Evolutionary conservation across 2,888 invertebrate species (phyloP).

Genomic region (Isoperla grammatica): DNA sequence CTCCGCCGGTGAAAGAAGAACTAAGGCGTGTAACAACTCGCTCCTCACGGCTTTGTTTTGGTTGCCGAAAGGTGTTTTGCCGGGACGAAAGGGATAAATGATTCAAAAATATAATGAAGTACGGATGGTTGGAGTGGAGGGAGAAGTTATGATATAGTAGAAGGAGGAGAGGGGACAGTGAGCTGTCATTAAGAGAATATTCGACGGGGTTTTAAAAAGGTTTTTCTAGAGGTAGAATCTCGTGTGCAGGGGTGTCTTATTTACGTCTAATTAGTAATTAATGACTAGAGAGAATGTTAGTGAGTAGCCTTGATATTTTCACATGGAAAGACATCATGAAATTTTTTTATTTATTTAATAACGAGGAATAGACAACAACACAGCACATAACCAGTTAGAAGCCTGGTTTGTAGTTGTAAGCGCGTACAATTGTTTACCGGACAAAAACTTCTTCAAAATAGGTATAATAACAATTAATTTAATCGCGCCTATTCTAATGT

Average conservation of each 20-base stretch:
- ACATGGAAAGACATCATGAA: too few relatives aligned
- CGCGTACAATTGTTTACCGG: too few relatives aligned
- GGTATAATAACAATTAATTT: too few relatives aligned
- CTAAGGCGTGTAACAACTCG: background rate
- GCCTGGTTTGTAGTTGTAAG: too few relatives aligned
- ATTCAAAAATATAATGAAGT: too few relatives aligned
- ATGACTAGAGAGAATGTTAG: background rate
- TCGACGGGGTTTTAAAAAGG: background rate
- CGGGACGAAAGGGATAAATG: slow-evolving; percentile 1
- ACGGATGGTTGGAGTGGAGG: background rate
- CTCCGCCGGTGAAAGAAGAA: slow-evolving; percentile 12
- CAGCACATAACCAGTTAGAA: too few relatives aligned
- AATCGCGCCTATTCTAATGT: too few relatives aligned
- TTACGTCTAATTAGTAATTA: slow-evolving; percentile 21
- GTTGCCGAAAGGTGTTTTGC: slow-evolving; percentile 14
- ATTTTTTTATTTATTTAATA: too few relatives aligned
- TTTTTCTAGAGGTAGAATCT: background rate
- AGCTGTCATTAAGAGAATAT: background rate
- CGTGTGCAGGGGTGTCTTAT: slow-evolving; percentile 1
- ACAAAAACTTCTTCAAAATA: too few relatives aligned
- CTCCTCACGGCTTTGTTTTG: slow-evolving; percentile 1
- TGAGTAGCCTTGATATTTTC: too few relatives aligned
- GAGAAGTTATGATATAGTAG: background rate
- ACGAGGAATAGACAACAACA: too few relatives aligned
- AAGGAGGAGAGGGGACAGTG: background rate